Conservation (phyloP, 2,888 invertebrate genomes). For the Galeopsomyia nigrocyanea region DNA sequence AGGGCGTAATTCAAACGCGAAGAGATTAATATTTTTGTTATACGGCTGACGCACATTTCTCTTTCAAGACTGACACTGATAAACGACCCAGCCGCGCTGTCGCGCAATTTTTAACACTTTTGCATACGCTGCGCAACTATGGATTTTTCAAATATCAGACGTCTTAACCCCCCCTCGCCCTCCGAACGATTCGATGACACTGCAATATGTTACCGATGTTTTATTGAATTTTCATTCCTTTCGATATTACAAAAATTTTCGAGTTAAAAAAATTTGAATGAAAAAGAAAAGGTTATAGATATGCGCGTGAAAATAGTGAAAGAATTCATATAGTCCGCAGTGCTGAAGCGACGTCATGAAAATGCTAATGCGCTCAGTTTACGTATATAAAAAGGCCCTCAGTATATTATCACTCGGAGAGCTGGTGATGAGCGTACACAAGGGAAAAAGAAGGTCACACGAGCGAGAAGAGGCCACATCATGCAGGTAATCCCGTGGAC, state of each 20-base stretch:
- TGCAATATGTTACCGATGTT: constrained; percentile 11
- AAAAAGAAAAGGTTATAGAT: background rate
- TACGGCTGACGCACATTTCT: constrained; percentile 37
- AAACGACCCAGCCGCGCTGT: constrained; percentile 20
- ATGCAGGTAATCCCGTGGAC: constrained; percentile 11
- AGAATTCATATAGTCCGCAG: too few species aligned
- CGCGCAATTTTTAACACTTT: constrained; percentile 40
- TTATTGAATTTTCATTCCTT: constrained; percentile 26
- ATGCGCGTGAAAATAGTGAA: background rate
- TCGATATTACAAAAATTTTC: background rate
- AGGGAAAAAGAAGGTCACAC: too few species aligned
- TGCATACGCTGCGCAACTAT: constrained; percentile 6
- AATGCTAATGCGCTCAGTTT: too few species aligned
- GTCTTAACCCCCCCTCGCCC: background rate
- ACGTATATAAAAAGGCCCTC: too few species aligned
- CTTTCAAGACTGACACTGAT: constrained; percentile 35
- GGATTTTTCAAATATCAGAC: constrained; percentile 21
- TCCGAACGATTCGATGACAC: background rate
- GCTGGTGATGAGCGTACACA: too few species aligned
- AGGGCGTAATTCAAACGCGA: constrained; percentile 32
- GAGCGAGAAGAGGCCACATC: background rate
- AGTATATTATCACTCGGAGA: too few species aligned
- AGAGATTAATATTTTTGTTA: constrained; percentile 45
- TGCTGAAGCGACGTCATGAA: too few species aligned
- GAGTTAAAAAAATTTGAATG: constrained; percentile 1